Base-by-base conservation (phyloP, 2,888 invertebrate species). In the Calameuta idolon region DNA sequence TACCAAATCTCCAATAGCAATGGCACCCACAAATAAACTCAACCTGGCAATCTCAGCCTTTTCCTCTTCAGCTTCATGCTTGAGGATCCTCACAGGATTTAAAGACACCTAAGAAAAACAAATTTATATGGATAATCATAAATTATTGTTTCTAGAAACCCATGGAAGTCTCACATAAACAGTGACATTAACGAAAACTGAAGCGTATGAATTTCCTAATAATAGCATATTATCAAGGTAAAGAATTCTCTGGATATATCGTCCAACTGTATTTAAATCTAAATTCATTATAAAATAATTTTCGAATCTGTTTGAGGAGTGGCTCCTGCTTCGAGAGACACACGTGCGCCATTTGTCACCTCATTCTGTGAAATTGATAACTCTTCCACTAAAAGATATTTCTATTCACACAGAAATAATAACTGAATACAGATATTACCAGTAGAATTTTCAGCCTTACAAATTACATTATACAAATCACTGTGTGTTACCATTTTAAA, bases 21-120 rank as follows among this genome's bases (percentile, higher is more conserved):
- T 99, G 33, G 99, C 99, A 76, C 99, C 99, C 83, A 99, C 97
- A 91, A 99, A 99, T 87, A 98, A 97, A 80, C 99, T 99, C 93
- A 99, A 93, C 79, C 99, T 96, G 87, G 99, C 99, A 88, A 97
- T 96, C 92, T 99, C 99, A 33, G 96, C 97, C 90, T 97, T 98
- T 92, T 99, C 99, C 92, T 99, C 98, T 91, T 99, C 98, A 0
- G 99, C 99, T 85, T 98, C 98, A 93, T 96, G 95, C 92, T 97
- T 99, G 86, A 99, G 94, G 89, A 99, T 96, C 92, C 98, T 95
- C 69, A 99, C 96, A 77, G 99, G 98, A 93, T 98, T 98, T 85
- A 99, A 92, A 82, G 97, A 96, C 88, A 96, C 95, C 96, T 97
- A 91, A 55, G 23, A 23, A 55, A 55, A 55, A 23, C 23, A 15